A percentile compares a stretch with the other conserved stretches of the same genome.
Conservation (phyloP, 2,113 vertebrate genomes). For the Cololabis saira region DNA sequence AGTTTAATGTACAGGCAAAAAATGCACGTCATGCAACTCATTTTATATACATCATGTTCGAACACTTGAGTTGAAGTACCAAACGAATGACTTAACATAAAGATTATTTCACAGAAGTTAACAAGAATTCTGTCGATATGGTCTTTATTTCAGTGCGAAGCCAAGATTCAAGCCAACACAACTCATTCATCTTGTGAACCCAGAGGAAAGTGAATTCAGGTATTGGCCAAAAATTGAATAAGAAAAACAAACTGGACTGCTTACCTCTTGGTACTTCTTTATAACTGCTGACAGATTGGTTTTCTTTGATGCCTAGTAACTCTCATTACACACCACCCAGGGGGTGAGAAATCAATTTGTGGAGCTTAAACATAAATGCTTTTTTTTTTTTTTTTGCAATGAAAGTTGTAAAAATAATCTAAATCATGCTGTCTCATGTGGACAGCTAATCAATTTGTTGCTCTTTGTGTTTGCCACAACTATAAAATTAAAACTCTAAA, state of each 20-base stretch:
- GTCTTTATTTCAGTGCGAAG: slow-evolving; percentile 67
- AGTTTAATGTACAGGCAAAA: no score
- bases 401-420: slow-evolving; percentile 50
- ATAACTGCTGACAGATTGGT: slow-evolving; percentile 75
- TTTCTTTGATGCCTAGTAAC: slow-evolving; percentile 77
- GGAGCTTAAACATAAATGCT: slow-evolving; percentile 74
- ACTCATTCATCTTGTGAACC: slow-evolving; percentile 66
- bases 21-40: no score
- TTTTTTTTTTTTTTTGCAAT: slow-evolving; percentile 49
- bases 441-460: slow-evolving; percentile 65
- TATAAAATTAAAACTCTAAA: slow-evolving; percentile 21
- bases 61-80: neutral
- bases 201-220: slow-evolving; percentile 64
- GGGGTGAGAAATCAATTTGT: slow-evolving; percentile 79
- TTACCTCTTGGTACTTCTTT: slow-evolving; percentile 67
- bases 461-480: slow-evolving; percentile 27
- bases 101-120: slow-evolving; percentile 76
- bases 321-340: slow-evolving; percentile 81
- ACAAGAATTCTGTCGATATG: slow-evolving; percentile 83
- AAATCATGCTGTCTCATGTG: slow-evolving; percentile 45
- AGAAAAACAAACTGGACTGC: slow-evolving; percentile 59
- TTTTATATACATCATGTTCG: no score
- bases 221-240: slow-evolving; percentile 47
- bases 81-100: slow-evolving; percentile 2
- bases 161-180: slow-evolving; percentile 53